Evolutionary conservation across 2,797 vertebrate genomes (phyloP).

Genomic region (Microctenopoma lineatum): DNA sequence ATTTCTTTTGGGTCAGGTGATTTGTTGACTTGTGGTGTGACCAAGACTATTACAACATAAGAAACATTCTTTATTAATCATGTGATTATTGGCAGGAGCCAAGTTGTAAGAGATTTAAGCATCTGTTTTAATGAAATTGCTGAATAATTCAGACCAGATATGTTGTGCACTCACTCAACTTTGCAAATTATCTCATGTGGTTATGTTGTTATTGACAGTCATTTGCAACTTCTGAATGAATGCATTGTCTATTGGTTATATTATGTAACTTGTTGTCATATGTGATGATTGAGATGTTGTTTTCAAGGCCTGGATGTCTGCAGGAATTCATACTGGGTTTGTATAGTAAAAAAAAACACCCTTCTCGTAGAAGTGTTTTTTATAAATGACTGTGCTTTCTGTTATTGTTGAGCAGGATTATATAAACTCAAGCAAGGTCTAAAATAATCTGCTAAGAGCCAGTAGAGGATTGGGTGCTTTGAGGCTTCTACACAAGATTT

Average conservation of each 20-base stretch:
- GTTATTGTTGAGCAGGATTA: constrained; percentile 50
- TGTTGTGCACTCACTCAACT: neutral
- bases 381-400: constrained; percentile 25
- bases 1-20: neutral
- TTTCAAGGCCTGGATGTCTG: neutral
- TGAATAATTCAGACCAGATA: constrained; percentile 19
- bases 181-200: constrained; percentile 1
- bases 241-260: constrained; percentile 2
- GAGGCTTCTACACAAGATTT: constrained; percentile 21
- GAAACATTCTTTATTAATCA: constrained; percentile 24
- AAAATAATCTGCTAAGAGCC: constrained; percentile 56
- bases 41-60: constrained; percentile 4
- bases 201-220: constrained; percentile 2
- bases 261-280: neutral
- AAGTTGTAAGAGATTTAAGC: neutral
- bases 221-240: neutral
- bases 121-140: constrained; percentile 20
- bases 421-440: constrained; percentile 29
- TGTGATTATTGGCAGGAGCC: constrained; percentile 21
- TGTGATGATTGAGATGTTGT: neutral
- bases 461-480: constrained; percentile 36
- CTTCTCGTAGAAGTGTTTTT: neutral
- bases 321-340: neutral
- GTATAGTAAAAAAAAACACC: neutral
- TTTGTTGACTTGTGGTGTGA: neutral